A percentile compares a stretch with the other conserved stretches of the same genome.
phyloP scores from a whole-genome alignment of 2,888 invertebrate genomes.

The Ectemnius cavifrons region DNA sequence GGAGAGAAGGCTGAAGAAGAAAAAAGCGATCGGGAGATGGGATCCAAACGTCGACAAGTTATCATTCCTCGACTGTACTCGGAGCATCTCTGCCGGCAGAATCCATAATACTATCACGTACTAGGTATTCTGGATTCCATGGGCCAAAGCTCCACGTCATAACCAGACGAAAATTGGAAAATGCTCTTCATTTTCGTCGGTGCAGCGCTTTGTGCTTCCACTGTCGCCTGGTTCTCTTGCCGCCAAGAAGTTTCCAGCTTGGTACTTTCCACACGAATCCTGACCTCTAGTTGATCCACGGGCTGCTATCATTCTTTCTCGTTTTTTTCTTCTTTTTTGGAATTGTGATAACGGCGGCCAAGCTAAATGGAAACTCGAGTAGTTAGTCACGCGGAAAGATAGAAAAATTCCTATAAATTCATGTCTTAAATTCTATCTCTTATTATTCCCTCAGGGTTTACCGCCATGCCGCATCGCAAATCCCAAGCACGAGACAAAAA shows the following conservation, averaged over 20 bases:
- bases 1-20: not conserved
- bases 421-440: no score
- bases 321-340: not conserved
- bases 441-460: not conserved
- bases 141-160: constrained; percentile 64
- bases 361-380: no score
- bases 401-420: no score
- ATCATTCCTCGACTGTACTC: constrained; percentile 61
- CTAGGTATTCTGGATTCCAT: constrained; percentile 60
- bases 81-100: constrained; percentile 40
- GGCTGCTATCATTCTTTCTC: no score
- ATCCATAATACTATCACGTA: constrained; percentile 64
- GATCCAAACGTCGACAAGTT: constrained; percentile 34
- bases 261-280: no score
- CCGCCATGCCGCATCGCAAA: not conserved
- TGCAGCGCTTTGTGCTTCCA: constrained; percentile 30
- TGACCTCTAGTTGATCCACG: no score
- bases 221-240: no score
- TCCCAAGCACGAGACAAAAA: no score
- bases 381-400: no score
- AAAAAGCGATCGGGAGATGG: no score
- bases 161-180: constrained; percentile 73
- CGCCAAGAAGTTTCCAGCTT: no score
- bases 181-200: constrained; percentile 63
- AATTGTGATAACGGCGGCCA: no score